Evolutionary conservation across 2,888 invertebrate genomes (phyloP).

Genomic region (Mesoligia furuncula): DNA sequence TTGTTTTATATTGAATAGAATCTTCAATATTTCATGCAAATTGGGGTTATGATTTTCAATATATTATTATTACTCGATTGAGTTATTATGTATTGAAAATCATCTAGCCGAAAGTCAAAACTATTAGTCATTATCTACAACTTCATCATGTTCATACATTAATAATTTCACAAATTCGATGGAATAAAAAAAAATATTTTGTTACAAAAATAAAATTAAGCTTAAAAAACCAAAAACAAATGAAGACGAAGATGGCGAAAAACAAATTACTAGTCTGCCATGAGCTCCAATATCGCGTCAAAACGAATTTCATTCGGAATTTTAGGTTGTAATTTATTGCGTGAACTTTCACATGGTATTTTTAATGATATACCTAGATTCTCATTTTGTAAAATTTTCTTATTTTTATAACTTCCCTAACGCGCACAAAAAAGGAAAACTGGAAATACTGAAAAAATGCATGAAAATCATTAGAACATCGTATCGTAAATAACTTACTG

Average conservation of each 20-base stretch:
- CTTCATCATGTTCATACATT: constrained; percentile 2
- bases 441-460: not conserved
- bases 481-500: not conserved
- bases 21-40: not conserved
- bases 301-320: constrained; percentile 40
- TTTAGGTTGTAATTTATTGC: constrained; percentile 49
- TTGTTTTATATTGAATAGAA: not conserved
- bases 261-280: constrained; percentile 27
- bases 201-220: not conserved
- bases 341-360: constrained; percentile 40
- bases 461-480: not conserved
- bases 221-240: constrained; percentile 9
- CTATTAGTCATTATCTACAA: not conserved
- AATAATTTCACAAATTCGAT: not conserved
- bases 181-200: not conserved
- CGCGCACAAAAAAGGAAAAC: not conserved
- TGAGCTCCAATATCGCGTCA: constrained; percentile 38
- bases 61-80: no score
- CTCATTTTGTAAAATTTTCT: constrained; percentile 21
- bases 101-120: not conserved
- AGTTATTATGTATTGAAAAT: no score
- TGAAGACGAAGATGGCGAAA: constrained; percentile 11
- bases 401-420: not conserved
- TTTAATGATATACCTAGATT: constrained; percentile 45
- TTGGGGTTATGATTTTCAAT: not conserved